Conservation (phyloP, 2,113 vertebrate genomes). For the Salvelinus sp. region DNA sequence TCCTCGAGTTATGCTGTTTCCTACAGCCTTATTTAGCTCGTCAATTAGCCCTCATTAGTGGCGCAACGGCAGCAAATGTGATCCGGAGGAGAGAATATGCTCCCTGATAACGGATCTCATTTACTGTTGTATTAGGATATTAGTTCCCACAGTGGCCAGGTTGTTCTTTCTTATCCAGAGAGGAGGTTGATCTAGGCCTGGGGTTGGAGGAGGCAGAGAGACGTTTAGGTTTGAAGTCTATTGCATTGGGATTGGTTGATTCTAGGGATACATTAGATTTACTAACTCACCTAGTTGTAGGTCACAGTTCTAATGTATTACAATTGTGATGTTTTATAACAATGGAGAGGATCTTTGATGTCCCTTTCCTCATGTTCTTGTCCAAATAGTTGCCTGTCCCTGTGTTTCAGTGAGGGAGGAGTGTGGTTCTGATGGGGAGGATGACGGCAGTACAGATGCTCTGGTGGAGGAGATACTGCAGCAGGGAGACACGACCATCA, state of each 20-base stretch:
- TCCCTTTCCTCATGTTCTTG: background rate
- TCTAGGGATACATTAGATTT: no score
- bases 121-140: background rate
- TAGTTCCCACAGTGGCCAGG: background rate
- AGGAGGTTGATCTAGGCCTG: background rate
- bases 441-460: conserved; percentile 90
- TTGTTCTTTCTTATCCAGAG: background rate
- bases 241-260: no score
- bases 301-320: no score
- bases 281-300: no score
- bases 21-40: background rate
- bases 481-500: conserved; percentile 93
- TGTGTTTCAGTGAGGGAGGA: conserved; percentile 81
- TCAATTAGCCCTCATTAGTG: conserved; percentile 55
- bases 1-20: conserved; percentile 58
- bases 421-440: conserved; percentile 90
- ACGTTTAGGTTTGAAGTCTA: background rate
- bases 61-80: conserved; percentile 29
- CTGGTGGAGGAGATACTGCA: conserved; percentile 95
- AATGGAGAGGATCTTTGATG: background rate
- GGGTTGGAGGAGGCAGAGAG: background rate
- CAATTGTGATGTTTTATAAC: no score
- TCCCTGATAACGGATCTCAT: background rate
- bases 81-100: conserved; percentile 30
- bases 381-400: conserved; percentile 10